A percentile compares a stretch with the other conserved stretches of the same genome.
Evolutionary conservation across 1,140 invertebrate genomes (phyloP).

Genomic region (Leptestheria dahalacensis): DNA sequence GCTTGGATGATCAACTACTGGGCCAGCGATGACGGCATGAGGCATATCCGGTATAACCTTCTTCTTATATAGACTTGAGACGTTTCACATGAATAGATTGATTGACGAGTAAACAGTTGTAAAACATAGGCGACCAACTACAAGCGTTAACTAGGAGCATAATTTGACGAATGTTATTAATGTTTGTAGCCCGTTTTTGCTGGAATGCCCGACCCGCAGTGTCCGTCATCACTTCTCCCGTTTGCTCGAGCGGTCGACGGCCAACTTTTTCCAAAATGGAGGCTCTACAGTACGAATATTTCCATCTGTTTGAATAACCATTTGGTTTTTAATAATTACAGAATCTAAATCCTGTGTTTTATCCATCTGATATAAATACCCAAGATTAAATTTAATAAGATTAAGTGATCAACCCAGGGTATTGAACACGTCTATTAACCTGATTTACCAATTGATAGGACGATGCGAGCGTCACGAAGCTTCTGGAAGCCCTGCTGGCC

Average conservation of each 20-base stretch:
- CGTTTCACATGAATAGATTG: conserved; percentile 11
- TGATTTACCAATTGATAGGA: too few relatives aligned
- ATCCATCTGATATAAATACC: too few relatives aligned
- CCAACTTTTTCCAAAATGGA: conserved; percentile 26
- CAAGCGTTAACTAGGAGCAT: too few relatives aligned
- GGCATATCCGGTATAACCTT: conserved; percentile 27
- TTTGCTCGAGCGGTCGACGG: conserved; percentile 24
- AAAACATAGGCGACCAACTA: too few relatives aligned
- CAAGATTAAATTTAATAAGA: too few relatives aligned
- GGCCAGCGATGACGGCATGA: conserved; percentile 25
- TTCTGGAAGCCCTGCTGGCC: not conserved
- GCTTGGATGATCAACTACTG: conserved; percentile 31
- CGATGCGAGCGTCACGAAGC: conserved; percentile 1
- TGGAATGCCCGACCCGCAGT: conserved; percentile 32
- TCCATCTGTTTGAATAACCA: too few relatives aligned
- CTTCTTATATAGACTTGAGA: conserved; percentile 4
- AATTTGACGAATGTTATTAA: too few relatives aligned
- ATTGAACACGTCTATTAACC: too few relatives aligned
- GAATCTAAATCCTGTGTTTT: too few relatives aligned
- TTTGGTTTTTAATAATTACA: too few relatives aligned
- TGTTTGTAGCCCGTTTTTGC: conserved; percentile 31
- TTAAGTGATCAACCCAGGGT: too few relatives aligned
- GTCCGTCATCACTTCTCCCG: conserved; percentile 28
- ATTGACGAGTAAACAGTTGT: too few relatives aligned
- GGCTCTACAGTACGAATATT: conserved; percentile 13